phyloP scores from a whole-genome alignment of 2,888 invertebrate genomes.

The Rhyacophila evoluta region DNA sequence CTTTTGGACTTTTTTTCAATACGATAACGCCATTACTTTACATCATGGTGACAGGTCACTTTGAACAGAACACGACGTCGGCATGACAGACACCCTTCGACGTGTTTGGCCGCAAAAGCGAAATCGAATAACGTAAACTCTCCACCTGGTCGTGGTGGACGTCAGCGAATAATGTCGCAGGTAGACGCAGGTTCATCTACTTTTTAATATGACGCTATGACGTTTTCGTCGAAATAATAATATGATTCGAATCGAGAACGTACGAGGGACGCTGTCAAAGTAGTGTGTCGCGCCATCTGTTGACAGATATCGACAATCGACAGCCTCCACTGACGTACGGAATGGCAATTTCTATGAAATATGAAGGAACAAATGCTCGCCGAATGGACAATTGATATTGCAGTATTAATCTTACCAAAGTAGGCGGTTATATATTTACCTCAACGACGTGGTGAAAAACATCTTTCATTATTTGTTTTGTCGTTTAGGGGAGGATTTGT shows the following conservation, averaged over 20 bases:
- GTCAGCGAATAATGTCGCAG: background rate
- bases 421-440: background rate
- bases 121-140: conserved; percentile 28
- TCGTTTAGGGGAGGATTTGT: background rate
- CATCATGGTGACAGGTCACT: background rate
- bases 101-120: conserved; percentile 16
- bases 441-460: background rate
- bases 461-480: conserved; percentile 16
- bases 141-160: background rate
- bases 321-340: background rate
- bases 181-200: conserved; percentile 10
- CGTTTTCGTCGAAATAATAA: conserved; percentile 32
- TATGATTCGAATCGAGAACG: conserved; percentile 30
- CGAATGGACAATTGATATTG: conserved; percentile 31
- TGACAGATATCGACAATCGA: conserved; percentile 23
- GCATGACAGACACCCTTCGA: background rate
- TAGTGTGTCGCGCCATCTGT: conserved; percentile 37
- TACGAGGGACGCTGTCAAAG: conserved; percentile 26
- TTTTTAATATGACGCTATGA: conserved; percentile 34
- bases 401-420: conserved; percentile 23
- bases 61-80: background rate
- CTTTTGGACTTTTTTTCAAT: too few species aligned
- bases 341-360: conserved; percentile 29
- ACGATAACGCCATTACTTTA: background rate
- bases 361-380: conserved; percentile 17